Conservation (phyloP, 2,113 vertebrate genomes). For the Amphiprion ocellaris region DNA sequence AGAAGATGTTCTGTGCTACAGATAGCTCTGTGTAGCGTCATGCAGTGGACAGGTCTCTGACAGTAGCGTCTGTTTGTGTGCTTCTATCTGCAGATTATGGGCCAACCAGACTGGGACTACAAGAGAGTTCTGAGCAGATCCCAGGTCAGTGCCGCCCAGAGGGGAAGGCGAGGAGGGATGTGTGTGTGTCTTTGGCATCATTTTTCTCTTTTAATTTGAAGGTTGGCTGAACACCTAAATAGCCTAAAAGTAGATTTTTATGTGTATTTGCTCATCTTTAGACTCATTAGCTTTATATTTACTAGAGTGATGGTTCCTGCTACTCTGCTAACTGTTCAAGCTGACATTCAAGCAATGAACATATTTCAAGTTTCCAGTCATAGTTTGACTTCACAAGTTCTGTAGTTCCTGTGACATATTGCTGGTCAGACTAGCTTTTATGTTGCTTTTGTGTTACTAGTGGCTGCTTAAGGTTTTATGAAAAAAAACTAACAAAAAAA, state of each 20-base stretch:
- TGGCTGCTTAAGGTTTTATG: neutral
- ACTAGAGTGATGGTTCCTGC: neutral
- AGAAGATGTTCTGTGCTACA: conserved; percentile 19
- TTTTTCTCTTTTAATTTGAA: conserved; percentile 25
- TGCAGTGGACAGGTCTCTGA: conserved; percentile 29
- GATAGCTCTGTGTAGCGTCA: conserved; percentile 1
- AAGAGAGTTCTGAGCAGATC: conserved; percentile 65
- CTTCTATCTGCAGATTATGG: conserved; percentile 62
- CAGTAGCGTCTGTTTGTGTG: conserved; percentile 41
- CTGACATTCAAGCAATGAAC: too few relatives aligned
- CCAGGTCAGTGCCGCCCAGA: conserved; percentile 62
- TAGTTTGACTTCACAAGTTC: neutral
- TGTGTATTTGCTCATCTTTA: neutral
- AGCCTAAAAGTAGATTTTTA: neutral
- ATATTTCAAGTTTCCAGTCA: neutral
- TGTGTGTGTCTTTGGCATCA: conserved; percentile 10
- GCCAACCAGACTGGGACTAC: conserved; percentile 70
- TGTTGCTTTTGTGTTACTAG: neutral
- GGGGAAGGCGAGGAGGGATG: conserved; percentile 9
- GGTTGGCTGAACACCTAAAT: conserved; percentile 7
- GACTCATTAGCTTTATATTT: neutral
- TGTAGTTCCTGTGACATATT: neutral
- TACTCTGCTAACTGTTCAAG: neutral
- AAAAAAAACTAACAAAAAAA: too few relatives aligned
- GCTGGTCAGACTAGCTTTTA: neutral